Evolutionary conservation across 2,888 invertebrate species (phyloP).

Genomic region (Cephus nigrinus): DNA sequence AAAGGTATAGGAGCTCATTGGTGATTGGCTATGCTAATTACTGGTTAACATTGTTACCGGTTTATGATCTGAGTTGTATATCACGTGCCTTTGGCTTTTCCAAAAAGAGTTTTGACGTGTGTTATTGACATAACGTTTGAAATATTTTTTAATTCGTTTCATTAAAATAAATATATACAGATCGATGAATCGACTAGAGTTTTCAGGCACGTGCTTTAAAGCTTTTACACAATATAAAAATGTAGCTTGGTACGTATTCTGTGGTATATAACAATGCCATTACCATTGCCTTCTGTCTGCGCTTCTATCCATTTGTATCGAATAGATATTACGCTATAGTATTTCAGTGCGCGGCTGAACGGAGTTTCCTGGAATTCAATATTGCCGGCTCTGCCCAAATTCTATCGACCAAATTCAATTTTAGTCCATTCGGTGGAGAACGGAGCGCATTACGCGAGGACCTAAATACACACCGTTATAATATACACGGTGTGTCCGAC

Average conservation of each 20-base stretch:
- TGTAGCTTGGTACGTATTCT: not conserved
- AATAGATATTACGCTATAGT: not conserved
- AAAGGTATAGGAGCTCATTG: not conserved
- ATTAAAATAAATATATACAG: not conserved
- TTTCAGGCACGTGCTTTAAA: not conserved
- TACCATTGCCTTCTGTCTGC: not conserved
- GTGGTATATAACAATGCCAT: not conserved
- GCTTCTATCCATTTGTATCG: not conserved
- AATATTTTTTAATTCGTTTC: not conserved
- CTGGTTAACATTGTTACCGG: not conserved
- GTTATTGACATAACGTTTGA: not conserved
- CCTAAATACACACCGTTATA: not conserved
- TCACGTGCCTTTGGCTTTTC: not conserved
- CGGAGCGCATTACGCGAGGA: not conserved
- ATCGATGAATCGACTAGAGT: not conserved
- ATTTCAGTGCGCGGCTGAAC: not conserved
- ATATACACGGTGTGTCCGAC: not conserved
- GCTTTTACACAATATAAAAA: not conserved
- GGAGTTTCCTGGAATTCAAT: not conserved
- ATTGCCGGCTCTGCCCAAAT: not conserved
- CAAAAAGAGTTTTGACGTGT: not conserved
- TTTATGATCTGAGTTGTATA: not conserved
- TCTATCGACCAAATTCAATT: not conserved
- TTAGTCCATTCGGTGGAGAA: not conserved
- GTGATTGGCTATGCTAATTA: not conserved